A percentile compares a stretch with the other conserved stretches of the same genome.
These are phyloP conservation scores for Drosophila athabasca DNA, from an alignment of 1,140 invertebrate species.

Conservation along the genomic window DNA sequence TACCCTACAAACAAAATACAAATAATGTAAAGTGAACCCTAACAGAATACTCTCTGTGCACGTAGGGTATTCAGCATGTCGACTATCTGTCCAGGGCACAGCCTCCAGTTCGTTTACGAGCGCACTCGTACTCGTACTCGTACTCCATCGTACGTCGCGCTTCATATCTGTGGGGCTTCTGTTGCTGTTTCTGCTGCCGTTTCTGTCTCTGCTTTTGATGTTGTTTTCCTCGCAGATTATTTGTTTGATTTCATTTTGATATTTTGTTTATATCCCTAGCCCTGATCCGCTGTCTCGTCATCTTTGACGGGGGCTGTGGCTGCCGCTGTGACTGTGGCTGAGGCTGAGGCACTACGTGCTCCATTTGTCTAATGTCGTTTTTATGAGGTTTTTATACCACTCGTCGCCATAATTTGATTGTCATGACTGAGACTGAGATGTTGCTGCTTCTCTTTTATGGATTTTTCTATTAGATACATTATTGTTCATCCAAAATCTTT, in stretches of 20 bases:
- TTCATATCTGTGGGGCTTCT: conserved; percentile 51
- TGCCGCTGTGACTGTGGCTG: too few relatives aligned
- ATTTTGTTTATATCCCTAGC: conserved; percentile 51
- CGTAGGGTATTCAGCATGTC: conserved; percentile 13
- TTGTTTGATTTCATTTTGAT: conserved; percentile 63
- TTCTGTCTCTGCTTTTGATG: not conserved
- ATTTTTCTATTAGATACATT: conserved; percentile 37
- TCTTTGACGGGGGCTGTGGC: not conserved
- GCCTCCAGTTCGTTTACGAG: conserved; percentile 1
- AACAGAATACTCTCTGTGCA: too few relatives aligned
- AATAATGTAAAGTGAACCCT: too few relatives aligned
- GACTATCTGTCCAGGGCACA: not conserved
- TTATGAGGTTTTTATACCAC: conserved; percentile 49
- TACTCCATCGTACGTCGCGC: not conserved
- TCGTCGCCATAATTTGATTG: conserved; percentile 49
- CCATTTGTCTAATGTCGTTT: conserved; percentile 61
- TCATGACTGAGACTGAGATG: conserved; percentile 23
- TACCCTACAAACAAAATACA: not conserved
- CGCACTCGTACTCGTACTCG: conserved; percentile 18
- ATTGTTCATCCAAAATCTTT: conserved; percentile 25
- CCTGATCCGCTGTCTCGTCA: conserved; percentile 2
- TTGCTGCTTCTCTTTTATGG: conserved; percentile 26
- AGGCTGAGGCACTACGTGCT: conserved; percentile 35
- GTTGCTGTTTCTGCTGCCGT: not conserved
- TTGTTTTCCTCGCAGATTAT: conserved; percentile 41